Evolutionary conservation across 64 coral and sea anemone species (phyloP), one percentile per base, ranked within the genome.

Genomic region (Porites lutea): DNA sequence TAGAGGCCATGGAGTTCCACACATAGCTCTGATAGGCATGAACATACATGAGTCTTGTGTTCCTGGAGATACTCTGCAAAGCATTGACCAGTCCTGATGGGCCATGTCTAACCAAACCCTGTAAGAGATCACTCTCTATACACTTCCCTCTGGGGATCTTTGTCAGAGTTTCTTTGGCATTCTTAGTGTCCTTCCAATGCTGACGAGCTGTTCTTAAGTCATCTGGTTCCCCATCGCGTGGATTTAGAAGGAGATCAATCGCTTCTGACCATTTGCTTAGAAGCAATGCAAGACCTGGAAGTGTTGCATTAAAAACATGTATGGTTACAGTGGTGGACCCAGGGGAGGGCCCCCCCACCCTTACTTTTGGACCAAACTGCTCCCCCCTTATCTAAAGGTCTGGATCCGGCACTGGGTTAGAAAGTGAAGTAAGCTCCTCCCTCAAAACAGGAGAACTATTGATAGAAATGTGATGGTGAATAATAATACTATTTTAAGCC

Each of bases 21-120:
- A 98, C 79, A 43, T 90, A 98, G 65, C 96, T 98, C 87, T 98
- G 96, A 88, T 98, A 98, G 37, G 96, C 90, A 90, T 98, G 93
- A n/a, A 98, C 93, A 68, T 98, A 98, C 96, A 98, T 98, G 50
- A 98, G 80, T 20, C 96, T 85, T n/a, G 94, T 98, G 47, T 98
- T 98, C 54, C 96, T 85, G 7, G 96, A 88, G 51, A 98, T 93
- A 50, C 50, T 45, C 83, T 98, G 93, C 11, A 98, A 44, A 16
- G 93, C 96, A 74, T 89, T 88, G 71, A 95, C 90, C 68, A 93
- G 54, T 52, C 95, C 93, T 78, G 85, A 92, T 18, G 71, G 93
- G 18, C 83, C 82, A 47, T 80, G 75, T 37, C 87, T 88, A 9
- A 71, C 18, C 71, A 94, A 64, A 3, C 91, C 95, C 59, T 95